Conservation (phyloP, 2,888 invertebrate species). For the Malacosoma neustria region DNA sequence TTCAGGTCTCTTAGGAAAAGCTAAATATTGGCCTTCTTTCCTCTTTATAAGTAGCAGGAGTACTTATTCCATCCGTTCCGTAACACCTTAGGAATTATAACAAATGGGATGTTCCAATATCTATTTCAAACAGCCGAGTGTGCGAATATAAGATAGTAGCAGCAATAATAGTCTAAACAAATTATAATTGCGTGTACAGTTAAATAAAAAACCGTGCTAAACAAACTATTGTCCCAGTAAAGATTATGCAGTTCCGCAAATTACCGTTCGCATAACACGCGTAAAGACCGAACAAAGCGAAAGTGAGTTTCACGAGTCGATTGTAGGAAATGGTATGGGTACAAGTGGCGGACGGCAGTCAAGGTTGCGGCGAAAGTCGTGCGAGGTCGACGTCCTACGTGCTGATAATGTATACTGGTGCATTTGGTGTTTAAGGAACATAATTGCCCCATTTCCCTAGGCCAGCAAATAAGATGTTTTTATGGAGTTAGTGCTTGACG, state of each 20-base stretch:
- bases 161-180: too few relatives aligned
- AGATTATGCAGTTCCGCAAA: background rate
- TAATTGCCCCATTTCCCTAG: slow-evolving; percentile 7
- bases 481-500: background rate
- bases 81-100: too few relatives aligned
- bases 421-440: slow-evolving; percentile 11
- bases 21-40: too few relatives aligned
- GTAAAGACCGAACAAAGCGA: slow-evolving; percentile 38
- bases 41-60: too few relatives aligned
- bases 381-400: slow-evolving; percentile 42
- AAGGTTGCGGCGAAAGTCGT: slow-evolving; percentile 70
- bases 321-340: slow-evolving; percentile 48
- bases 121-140: too few relatives aligned
- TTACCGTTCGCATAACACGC: slow-evolving; percentile 10
- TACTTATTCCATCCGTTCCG: too few relatives aligned
- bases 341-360: slow-evolving; percentile 38
- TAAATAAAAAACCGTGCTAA: background rate
- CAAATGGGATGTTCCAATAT: too few relatives aligned
- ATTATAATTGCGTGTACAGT: too few relatives aligned
- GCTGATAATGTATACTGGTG: slow-evolving; percentile 31
- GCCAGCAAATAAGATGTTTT: background rate
- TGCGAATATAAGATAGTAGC: too few relatives aligned
- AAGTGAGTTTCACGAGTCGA: slow-evolving; percentile 49
- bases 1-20: too few relatives aligned
- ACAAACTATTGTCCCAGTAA: background rate